Percentiles rank a stretch among this genome's conserved stretches.
Conservation (phyloP, 2,888 invertebrate species). For the Machimus atricapillus region DNA sequence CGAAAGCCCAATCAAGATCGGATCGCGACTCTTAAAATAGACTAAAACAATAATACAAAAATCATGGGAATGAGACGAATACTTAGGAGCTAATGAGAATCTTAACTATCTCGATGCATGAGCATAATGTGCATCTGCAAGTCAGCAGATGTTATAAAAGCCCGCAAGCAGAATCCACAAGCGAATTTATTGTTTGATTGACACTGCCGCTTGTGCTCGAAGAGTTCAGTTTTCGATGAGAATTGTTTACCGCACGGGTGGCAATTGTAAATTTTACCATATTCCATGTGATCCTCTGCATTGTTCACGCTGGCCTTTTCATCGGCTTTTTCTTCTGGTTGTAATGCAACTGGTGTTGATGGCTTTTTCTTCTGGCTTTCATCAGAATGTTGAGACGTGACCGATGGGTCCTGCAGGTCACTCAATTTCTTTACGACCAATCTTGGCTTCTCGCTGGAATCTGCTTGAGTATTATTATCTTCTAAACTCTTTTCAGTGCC, state of each 20-base stretch:
- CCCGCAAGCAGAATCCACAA: slow-evolving; percentile 49
- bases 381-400: slow-evolving; percentile 47
- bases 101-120: slow-evolving; percentile 47
- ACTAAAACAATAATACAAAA: neutral
- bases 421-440: slow-evolving; percentile 44
- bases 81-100: neutral
- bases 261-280: slow-evolving; percentile 49
- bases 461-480: neutral
- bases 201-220: slow-evolving; percentile 50
- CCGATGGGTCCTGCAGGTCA: slow-evolving; percentile 46
- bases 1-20: neutral
- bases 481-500: neutral
- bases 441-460: neutral
- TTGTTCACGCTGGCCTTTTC: neutral
- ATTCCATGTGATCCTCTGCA: slow-evolving; percentile 49
- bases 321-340: neutral
- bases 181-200: slow-evolving; percentile 49
- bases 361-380: slow-evolving; percentile 30
- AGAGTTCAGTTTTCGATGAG: slow-evolving; percentile 49
- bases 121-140: slow-evolving; percentile 51
- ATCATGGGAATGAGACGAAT: neutral
- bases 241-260: slow-evolving; percentile 51
- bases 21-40: neutral
- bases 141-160: slow-evolving; percentile 50
- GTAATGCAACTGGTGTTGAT: neutral